Base-by-base conservation (phyloP, 2,797 vertebrate species). In the Dromococcyx pavoninus region DNA sequence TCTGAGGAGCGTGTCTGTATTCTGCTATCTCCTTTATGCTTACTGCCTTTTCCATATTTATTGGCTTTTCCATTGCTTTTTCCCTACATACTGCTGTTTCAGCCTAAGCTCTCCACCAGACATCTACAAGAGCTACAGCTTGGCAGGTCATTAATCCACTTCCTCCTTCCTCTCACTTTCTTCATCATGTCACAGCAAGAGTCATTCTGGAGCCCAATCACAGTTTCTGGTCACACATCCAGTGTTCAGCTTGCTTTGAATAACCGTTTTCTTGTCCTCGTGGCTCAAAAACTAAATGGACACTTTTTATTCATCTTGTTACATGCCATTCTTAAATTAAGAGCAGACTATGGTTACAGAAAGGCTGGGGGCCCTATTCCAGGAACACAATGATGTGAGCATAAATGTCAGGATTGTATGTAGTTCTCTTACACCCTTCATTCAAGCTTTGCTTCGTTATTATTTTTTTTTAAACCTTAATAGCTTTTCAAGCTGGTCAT, bases 381-480 rank as follows among this genome's bases (percentile, higher is more conserved):
- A 46, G 12, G 5, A 69, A 75, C 24, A 81, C 12, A 83, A 27
- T 69, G 4, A 54, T 22, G 23, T 28, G 44, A 90, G 74, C 51
- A 39, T 43, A 67, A 81, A 72, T 11, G 2, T 57, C 60, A 73
- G 21, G 33, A n/a, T 94, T 81, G n/a, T 53, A 58, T 56, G 44
- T 14, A 67, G 62, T 17, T 89, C 65, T 74, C 66, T 62, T 76
- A 39, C 25, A 65, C 8, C 32, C 41, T 37, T 65, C 23, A 69
- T 53, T 81, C 54, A 87, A 24, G 48, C 14, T 87, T 73, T 75
- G 33, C 56, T 78, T 89, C 21, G 7, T 75, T 89, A 74, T 80
- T 70, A 39, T 69, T 93, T 88, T 61, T 77, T 84, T 79, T 51
- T 79, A 53, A 88, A 77, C 28, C 39, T 73, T 80, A 90, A 70